Evolutionary conservation across 2,113 vertebrate genomes (phyloP), one percentile per base, ranked within the genome.

Genomic region (Glaucomys volans): DNA sequence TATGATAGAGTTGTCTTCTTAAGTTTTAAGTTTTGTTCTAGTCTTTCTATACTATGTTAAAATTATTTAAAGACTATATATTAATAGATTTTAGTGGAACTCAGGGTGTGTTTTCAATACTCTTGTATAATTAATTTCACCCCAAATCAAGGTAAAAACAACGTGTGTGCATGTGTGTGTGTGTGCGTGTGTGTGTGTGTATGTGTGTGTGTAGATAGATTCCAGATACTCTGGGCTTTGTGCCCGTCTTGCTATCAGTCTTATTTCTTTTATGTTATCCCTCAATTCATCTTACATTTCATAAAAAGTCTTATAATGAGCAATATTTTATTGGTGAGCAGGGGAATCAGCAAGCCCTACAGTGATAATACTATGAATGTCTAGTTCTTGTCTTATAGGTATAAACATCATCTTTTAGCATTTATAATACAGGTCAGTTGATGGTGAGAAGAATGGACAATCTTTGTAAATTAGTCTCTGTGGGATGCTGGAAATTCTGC

Each of bases 261-360:
- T 97, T 90, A 80, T 91, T 93, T 95, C 40, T 85, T 88, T 82
- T 87, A 64, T 44, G 7, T 95, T 52, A 74, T 67, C 22, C 28
- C 32, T n/a, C n/a, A n/a, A n/a, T n/a, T n/a, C n/a, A n/a, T n/a
- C n/a, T 54, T 62, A 54, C 30, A n/a, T 72, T 52, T 92, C 26
- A 11, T 1, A 35, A 57, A 83, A 24, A 40, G 7, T 11, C 22
- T 14, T 28, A n/a, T 8, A 59, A 87, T 1, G 4, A 44, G 18
- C 6, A 18, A 42, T 18, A 54, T 57, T 91, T 76, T 37, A 47
- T 59, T 74, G 14, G 37, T 18, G 2, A 30, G 4, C 5, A 8
- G 1, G 37, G 8, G 35, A 5, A 62, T 1, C 7, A n/a, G 62
- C 14, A 74, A 28, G 0, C 4, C 47, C 30, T n/a, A 17, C 6